Evolutionary conservation across 2,888 invertebrate species (phyloP).

Genomic region (Mesodorylaimus sp.): DNA sequence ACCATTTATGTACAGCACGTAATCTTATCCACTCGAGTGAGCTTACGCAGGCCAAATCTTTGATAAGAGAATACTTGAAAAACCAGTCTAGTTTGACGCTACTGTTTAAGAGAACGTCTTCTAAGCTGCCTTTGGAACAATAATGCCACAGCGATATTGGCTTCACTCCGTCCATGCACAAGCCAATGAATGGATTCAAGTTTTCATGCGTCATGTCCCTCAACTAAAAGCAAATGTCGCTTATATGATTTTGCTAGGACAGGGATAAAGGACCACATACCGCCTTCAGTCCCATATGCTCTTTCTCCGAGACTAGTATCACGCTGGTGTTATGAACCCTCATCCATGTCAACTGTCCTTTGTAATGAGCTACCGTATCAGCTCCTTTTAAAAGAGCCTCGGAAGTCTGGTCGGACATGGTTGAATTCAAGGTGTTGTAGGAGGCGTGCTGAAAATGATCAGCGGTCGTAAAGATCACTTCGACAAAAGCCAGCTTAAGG

Average conservation of each 20-base stretch:
- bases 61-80: conserved; percentile 11
- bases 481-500: too few species aligned
- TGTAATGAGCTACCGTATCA: conserved; percentile 2
- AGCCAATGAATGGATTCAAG: conserved; percentile 21
- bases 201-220: conserved; percentile 17
- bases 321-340: not conserved
- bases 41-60: conserved; percentile 5
- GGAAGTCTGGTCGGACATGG: conserved; percentile 2
- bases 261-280: not conserved
- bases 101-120: conserved; percentile 7
- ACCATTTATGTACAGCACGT: not conserved
- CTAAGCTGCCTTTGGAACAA: conserved; percentile 14
- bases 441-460: conserved; percentile 2
- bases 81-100: conserved; percentile 8
- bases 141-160: conserved; percentile 21
- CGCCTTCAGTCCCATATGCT: conserved; percentile 4
- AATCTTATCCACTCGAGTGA: not conserved
- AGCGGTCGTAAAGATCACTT: too few species aligned
- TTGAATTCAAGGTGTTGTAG: not conserved
- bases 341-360: not conserved
- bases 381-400: not conserved
- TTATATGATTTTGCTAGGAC: too few species aligned
- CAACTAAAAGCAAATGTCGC: conserved; percentile 11
- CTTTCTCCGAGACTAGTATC: not conserved
- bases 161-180: conserved; percentile 19